Base-by-base conservation (phyloP, 2,888 invertebrate genomes). In the Serripes groenlandicus region DNA sequence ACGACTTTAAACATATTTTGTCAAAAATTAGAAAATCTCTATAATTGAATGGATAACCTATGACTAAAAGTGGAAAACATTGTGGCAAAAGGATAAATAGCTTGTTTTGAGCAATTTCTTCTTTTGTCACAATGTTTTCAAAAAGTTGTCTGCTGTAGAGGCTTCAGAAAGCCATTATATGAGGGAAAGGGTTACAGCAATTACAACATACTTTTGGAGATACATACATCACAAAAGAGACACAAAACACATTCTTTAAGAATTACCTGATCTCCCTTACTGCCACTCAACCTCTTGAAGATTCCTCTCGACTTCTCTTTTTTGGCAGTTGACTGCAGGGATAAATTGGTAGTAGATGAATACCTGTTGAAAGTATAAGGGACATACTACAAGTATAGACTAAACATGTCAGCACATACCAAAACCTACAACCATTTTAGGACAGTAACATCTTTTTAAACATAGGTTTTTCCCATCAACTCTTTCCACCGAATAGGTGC, bases 281-380 rank as follows among this genome's bases (percentile, higher is more conserved):
- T 89, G 9, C 93, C 93, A 88, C 93, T 93, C 5, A 93, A 88
- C 49, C 93, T 84, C 37, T 92, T 76, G 70, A 93, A 90, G 64
- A 93, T 89, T 58, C 92, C 92, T 84, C 90, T 92, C 34, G 85
- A 83, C 66, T 90, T 90, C 11, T 85, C 77, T 74, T 91, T 92
- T 75, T 91, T 92, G n/a, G 76, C 77, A n/a, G 83, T 72, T 28
- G 87, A 85, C 30, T 85, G 85, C 32, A 86, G 66, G 18, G 89
- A 87, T 58, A 90, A 72, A 77, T 90, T 90, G 64, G 83, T 77
- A 56, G 88, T 84, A 26, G 89, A 89, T 23, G 84, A 77, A 62
- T 84, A 82, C 81, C 89, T 89, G 73, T 49, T 5, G 52, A 72
- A 28, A n/a, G n/a, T n/a, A n/a, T n/a, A n/a, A n/a, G n/a, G n/a